Percentiles rank a stretch among this genome's conserved stretches.
phyloP scores from a whole-genome alignment of 2,113 vertebrate genomes.

The Pseudorectes ferrugineus region DNA sequence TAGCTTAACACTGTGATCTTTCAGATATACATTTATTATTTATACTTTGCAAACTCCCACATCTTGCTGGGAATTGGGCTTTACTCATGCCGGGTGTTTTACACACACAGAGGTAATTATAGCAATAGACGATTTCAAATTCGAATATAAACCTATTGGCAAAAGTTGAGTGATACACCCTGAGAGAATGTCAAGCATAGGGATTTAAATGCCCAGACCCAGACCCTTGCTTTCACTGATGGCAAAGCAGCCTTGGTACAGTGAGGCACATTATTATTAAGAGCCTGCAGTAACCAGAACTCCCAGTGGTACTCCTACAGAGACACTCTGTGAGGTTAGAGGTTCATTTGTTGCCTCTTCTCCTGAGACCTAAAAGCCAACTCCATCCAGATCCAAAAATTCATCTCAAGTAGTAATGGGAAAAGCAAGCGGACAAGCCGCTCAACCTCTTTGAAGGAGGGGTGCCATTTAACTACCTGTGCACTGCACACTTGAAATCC shows the following conservation, averaged over 20 bases:
- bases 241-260: not conserved
- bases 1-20: not conserved
- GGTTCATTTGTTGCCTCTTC: not conserved
- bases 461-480: not conserved
- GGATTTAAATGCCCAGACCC: not conserved
- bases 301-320: not conserved
- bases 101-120: conserved; percentile 3
- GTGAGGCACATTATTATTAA: not conserved
- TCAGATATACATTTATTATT: conserved; percentile 20
- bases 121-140: not conserved
- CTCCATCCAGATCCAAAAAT: not conserved
- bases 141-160: not conserved
- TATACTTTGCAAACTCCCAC: not conserved
- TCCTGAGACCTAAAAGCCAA: not conserved
- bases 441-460: not conserved
- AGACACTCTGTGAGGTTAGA: not conserved
- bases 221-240: not conserved
- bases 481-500: not conserved
- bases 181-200: not conserved
- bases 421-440: not conserved
- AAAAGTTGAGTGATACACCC: not conserved
- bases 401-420: not conserved
- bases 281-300: not conserved
- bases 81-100: not conserved
- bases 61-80: not conserved